Evolutionary conservation across 2,797 vertebrate genomes (phyloP), one percentile per base, ranked within the genome.

Genomic region (Sebastes steindachneri): DNA sequence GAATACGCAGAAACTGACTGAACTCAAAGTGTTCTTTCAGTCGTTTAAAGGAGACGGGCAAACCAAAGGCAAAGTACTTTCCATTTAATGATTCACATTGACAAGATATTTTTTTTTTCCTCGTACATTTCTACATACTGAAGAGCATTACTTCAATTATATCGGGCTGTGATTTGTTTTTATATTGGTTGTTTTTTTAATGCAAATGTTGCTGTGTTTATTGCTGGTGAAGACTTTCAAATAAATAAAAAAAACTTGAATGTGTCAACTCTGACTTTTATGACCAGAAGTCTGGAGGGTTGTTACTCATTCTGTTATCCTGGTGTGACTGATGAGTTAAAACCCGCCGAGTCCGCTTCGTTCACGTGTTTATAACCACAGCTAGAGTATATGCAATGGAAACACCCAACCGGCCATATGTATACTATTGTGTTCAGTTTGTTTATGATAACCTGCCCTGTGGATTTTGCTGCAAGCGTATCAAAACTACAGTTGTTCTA

Each of bases 181-280:
- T 83, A 69, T 45, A 67, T 65, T 23, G 45, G n/a, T 59, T 78
- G 17, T 71, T 76, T 71, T 76, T 66, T 54, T 55, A 75, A 73
- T 68, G 54, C 58, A 66, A 63, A 84, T 83, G 73, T 70, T 66
- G 14, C 12, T 77, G 57, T 75, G 58, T 80, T 85, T 77, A 53
- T 76, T 71, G 70, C 55, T 84, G 48, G 53, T 86, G 37, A 89
- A 75, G 19, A 88, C 25, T 85, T 90, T 84, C 33, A 89, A 93
- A 92, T 92, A 92, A 89, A 89, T 88, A 86, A 68, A 68, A 59
- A 9, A 17, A 66, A 70, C 17, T 29, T 45, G 2, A 57, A 60
- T 68, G 23, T 45, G 3, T 21, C 7, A 4, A 51, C 48, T 51
- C 29, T 35, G 35, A 54, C 51, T 51, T 83, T 31, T 31, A 19